Evolutionary conservation across 2,113 vertebrate species (phyloP).

Genomic region (Leucopsar rothschildi): DNA sequence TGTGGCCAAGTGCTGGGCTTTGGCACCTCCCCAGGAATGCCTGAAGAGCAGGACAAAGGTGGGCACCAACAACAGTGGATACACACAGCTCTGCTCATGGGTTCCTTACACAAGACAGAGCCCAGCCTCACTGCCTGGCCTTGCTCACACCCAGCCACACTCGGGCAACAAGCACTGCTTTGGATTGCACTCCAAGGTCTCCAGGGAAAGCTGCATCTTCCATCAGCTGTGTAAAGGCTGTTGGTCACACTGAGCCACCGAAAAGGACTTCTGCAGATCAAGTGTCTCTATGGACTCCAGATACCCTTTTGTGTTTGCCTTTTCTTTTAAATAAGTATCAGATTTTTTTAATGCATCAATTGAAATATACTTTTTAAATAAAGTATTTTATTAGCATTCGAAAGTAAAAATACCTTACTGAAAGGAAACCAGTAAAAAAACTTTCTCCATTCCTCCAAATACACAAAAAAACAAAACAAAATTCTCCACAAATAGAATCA

Average conservation of each 20-base stretch:
- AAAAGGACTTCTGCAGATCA: background rate
- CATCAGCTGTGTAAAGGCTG: rapidly evolving
- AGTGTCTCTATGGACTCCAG: background rate
- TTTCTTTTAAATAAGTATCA: background rate
- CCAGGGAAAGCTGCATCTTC: background rate
- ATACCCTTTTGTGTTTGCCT: background rate
- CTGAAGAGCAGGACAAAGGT: background rate
- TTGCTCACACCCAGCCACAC: background rate
- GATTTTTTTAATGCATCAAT: background rate
- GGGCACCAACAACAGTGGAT: rapidly evolving
- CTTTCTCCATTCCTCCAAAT: background rate
- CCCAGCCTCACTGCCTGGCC: background rate
- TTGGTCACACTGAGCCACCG: background rate
- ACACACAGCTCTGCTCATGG: background rate
- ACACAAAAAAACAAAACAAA: background rate
- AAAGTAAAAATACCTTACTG: background rate
- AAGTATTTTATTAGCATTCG: background rate
- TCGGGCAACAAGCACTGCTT: background rate
- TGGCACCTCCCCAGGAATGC: background rate
- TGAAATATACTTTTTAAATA: background rate
- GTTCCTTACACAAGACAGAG: background rate
- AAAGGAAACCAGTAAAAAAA: background rate
- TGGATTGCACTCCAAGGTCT: background rate
- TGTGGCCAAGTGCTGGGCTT: background rate
- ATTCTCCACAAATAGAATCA: background rate